A percentile compares a stretch with the other conserved stretches of the same genome.
These are phyloP conservation scores for Calliphora vicina DNA, from an alignment of 1,140 invertebrate species.

Conservation along the genomic window DNA sequence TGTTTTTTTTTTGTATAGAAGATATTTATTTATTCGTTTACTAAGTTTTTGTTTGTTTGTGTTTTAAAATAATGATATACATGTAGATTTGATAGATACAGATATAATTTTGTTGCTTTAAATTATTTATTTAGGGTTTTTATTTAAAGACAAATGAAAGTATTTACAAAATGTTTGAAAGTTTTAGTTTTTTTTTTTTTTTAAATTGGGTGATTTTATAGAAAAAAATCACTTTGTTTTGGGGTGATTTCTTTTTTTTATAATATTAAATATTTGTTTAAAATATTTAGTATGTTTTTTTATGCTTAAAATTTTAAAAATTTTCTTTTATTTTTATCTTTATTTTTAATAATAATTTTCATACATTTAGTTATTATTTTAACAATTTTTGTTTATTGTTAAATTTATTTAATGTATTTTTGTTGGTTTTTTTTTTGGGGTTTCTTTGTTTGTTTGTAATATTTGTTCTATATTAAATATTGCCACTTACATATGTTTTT, in stretches of 20 bases:
- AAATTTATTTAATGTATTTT: background rate
- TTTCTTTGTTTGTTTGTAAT: conserved; percentile 27
- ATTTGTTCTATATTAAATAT: conserved; percentile 33
- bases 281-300: no score
- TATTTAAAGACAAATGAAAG: conserved; percentile 29
- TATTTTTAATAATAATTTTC: background rate
- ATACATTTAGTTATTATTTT: background rate
- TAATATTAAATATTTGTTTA: background rate
- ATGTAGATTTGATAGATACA: conserved; percentile 21
- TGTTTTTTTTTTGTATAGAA: conserved; percentile 14
- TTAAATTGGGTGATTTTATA: background rate
- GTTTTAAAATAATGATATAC: conserved; percentile 9
- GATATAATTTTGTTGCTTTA: conserved; percentile 25
- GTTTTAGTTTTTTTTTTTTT: background rate
- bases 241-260: background rate
- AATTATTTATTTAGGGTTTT: conserved; percentile 24
- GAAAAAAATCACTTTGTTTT: background rate
- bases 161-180: conserved; percentile 20
- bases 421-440: conserved; percentile 6
- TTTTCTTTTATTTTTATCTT: background rate
- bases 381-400: conserved; percentile 11
- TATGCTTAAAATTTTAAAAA: background rate
- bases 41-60: conserved; percentile 6
- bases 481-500: conserved; percentile 33
- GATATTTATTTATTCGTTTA: conserved; percentile 17